Evolutionary conservation across 2,888 invertebrate genomes (phyloP).

Genomic region (Azorinus chamasolen): DNA sequence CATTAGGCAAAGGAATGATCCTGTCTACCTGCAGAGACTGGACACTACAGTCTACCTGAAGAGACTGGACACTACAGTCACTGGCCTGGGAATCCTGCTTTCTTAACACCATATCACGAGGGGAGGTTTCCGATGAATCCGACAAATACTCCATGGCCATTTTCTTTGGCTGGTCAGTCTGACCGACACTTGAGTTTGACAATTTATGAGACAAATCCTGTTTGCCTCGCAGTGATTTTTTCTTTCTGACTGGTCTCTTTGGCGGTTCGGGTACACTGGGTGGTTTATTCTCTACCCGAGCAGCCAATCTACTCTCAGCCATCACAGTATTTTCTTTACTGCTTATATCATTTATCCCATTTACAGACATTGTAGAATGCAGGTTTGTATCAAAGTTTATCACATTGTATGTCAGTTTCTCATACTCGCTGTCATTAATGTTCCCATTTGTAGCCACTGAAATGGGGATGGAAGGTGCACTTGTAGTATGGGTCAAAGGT

Average conservation of each 20-base stretch:
- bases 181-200: neutral
- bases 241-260: constrained; percentile 56
- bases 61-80: too few species aligned
- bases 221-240: constrained; percentile 43
- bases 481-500: constrained; percentile 49
- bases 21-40: too few species aligned
- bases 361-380: neutral
- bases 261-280: constrained; percentile 25
- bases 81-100: too few species aligned
- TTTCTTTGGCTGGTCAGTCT: constrained; percentile 8
- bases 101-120: constrained; percentile 14
- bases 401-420: constrained; percentile 44
- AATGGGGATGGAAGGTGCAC: constrained; percentile 54
- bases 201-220: neutral
- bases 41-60: too few species aligned
- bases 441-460: constrained; percentile 46
- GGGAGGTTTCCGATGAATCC: constrained; percentile 58
- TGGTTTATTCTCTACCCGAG: too few species aligned
- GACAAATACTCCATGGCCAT: constrained; percentile 62
- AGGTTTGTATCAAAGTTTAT: constrained; percentile 47
- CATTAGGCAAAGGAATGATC: too few species aligned
- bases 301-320: too few species aligned
- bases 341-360: too few species aligned
- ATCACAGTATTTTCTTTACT: too few species aligned
- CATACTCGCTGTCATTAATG: constrained; percentile 39